A percentile compares a stretch with the other conserved stretches of the same genome.
phyloP scores from a whole-genome alignment of 1,140 invertebrate genomes.

The Drosophila lini region DNA sequence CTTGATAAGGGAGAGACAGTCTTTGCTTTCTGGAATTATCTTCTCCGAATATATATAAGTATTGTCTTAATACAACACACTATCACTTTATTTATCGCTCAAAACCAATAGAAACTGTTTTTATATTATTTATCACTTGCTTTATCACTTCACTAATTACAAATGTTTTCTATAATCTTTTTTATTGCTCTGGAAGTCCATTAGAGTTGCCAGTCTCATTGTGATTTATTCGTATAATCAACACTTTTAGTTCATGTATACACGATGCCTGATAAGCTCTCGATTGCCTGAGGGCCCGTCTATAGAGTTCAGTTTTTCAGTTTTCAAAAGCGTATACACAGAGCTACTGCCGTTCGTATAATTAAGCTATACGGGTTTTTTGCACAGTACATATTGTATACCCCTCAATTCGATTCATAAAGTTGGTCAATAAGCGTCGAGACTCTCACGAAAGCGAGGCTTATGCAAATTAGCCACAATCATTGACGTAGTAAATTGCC shows the following conservation, averaged over 20 bases:
- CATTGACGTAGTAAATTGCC: constrained; percentile 48
- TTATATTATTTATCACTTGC: constrained; percentile 12
- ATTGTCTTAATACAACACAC: too few species aligned
- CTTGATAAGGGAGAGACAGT: constrained; percentile 32
- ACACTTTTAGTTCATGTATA: constrained; percentile 23
- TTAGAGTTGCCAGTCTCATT: constrained; percentile 20
- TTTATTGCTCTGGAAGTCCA: constrained; percentile 31
- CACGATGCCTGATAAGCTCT: constrained; percentile 30
- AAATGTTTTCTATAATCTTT: constrained; percentile 15
- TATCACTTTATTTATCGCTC: too few species aligned
- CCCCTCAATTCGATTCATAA: constrained; percentile 32
- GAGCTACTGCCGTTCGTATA: constrained; percentile 15
- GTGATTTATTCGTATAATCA: constrained; percentile 29
- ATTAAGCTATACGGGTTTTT: constrained; percentile 11
- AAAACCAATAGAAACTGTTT: background rate
- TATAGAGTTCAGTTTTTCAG: background rate
- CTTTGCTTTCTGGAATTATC: constrained; percentile 3
- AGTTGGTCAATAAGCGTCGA: constrained; percentile 33
- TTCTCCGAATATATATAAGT: background rate
- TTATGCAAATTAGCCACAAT: constrained; percentile 51
- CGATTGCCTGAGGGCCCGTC: constrained; percentile 24
- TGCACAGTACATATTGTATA: constrained; percentile 22
- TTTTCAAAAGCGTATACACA: constrained; percentile 3
- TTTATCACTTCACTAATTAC: constrained; percentile 26
- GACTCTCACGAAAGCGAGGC: constrained; percentile 32